Percentiles rank a stretch among this genome's conserved stretches.
phyloP scores from a whole-genome alignment of 1,140 invertebrate species.

The Bemisia tabaci region DNA sequence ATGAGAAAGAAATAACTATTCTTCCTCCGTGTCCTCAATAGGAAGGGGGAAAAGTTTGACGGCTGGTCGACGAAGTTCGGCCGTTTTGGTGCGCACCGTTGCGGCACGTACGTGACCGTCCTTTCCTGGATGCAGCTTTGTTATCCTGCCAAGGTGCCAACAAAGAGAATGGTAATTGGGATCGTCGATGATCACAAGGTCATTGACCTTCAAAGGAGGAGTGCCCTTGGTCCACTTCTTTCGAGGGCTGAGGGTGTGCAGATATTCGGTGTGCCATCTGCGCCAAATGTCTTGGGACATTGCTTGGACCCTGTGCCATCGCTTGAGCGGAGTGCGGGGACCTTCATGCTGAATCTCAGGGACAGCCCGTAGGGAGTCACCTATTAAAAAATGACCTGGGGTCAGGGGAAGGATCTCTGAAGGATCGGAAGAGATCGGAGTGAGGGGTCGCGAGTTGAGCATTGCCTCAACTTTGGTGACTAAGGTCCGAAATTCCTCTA shows the following conservation, averaged over 20 bases:
- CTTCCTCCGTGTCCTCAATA: too few species aligned
- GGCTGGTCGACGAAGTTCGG: too few species aligned
- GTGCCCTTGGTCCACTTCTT: conserved; percentile 20
- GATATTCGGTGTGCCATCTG: conserved; percentile 27
- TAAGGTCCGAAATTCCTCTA: conserved; percentile 27
- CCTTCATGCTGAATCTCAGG: conserved; percentile 23
- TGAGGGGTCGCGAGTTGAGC: conserved; percentile 23
- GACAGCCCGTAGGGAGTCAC: conserved; percentile 23
- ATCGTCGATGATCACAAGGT: conserved; percentile 8
- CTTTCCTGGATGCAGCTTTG: conserved; percentile 18
- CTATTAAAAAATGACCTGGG: conserved; percentile 27
- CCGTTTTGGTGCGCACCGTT: conserved; percentile 18
- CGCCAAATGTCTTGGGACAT: conserved; percentile 25
- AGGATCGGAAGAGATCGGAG: conserved; percentile 18
- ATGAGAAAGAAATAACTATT: too few species aligned
- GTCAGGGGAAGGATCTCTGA: conserved; percentile 19
- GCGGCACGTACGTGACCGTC: conserved; percentile 21
- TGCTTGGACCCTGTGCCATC: conserved; percentile 20
- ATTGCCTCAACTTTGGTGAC: conserved; percentile 23
- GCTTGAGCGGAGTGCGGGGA: neutral
- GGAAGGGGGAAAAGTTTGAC: too few species aligned
- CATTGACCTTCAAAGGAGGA: conserved; percentile 1
- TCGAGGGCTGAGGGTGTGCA: conserved; percentile 20
- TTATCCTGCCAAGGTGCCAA: conserved; percentile 25
- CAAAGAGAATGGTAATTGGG: conserved; percentile 3